These are phyloP conservation scores for Drosophila littoralis DNA, from an alignment of 1,140 invertebrate genomes.

Conservation along the genomic window DNA sequence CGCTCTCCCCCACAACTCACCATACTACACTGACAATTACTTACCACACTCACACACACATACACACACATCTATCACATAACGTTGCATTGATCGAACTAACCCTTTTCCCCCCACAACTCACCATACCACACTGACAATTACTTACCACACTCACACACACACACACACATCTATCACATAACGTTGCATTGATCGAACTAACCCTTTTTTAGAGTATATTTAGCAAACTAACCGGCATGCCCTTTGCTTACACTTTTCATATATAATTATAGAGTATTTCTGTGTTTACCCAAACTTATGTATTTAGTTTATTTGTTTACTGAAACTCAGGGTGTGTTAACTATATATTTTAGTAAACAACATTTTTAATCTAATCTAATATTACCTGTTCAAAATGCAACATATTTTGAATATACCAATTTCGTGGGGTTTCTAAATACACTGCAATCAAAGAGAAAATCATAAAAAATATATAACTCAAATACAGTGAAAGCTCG, in stretches of 20 bases:
- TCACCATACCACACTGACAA: constrained; percentile 40
- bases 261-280: neutral
- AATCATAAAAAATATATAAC: too few species aligned
- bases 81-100: constrained; percentile 22
- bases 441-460: too few species aligned
- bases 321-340: neutral
- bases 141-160: constrained; percentile 36
- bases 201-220: constrained; percentile 28
- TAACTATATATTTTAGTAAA: too few species aligned
- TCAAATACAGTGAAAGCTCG: too few species aligned
- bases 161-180: neutral
- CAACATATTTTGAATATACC: too few species aligned
- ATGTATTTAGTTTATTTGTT: neutral
- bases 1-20: constrained; percentile 17
- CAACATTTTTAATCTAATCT: too few species aligned
- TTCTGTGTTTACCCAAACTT: neutral
- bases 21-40: constrained; percentile 42
- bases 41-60: constrained; percentile 25
- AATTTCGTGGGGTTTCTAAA: too few species aligned
- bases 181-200: constrained; percentile 13
- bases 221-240: constrained; percentile 25
- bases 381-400: too few species aligned
- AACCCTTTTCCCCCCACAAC: constrained; percentile 21
- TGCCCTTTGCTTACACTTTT: constrained; percentile 8
- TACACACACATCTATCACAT: neutral